Evolutionary conservation across 2,797 vertebrate genomes (phyloP), one percentile per base, ranked within the genome.

Genomic region (Sciurus vulgaris): DNA sequence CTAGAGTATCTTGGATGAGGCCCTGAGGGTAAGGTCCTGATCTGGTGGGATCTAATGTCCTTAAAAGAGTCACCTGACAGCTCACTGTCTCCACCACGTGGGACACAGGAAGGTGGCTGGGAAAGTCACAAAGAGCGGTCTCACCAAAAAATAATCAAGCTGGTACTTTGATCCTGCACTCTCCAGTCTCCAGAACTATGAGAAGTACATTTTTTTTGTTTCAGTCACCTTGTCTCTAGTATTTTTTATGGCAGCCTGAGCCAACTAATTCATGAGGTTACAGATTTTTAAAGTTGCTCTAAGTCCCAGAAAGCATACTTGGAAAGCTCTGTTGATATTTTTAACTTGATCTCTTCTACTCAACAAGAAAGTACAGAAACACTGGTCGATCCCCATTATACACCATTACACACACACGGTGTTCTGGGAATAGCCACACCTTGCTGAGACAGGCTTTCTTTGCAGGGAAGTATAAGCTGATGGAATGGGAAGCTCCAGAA

Each of bases 261-360:
- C 30, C 81, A 35, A 65, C 35, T 74, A 91, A 69, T 28, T 65
- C 6, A 67, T 11, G 11, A 92, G 12, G 70, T 49, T 92, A 54
- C 15, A 59, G 30, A 86, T 79, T 81, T 86, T 91, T 24, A 86
- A 95, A 91, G 30, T 13, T 83, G 59, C 47, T 91, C 85, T 69
- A 94, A 86, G 49, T 84, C 38, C 65, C 86, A 94, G 77, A 93
- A 94, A 94, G 41, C 47, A 54, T 30, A 89, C 78, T 28, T 93
- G 54, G 76, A 94, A 84, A 41, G n/a, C 18, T 86, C 87, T 93
- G n/a, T 28, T 81, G 24, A 54, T 28, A 86, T 17, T 67, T 59
- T 67, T 63, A 63, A 91, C 38, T 86, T 83, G 70, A 87, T 78
- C 78, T 95, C 79, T 89, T 78, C 74, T 93, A 44, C 2, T 88